Conservation (phyloP, 2,113 vertebrate genomes). For the Chaenocephalus aceratus region DNA sequence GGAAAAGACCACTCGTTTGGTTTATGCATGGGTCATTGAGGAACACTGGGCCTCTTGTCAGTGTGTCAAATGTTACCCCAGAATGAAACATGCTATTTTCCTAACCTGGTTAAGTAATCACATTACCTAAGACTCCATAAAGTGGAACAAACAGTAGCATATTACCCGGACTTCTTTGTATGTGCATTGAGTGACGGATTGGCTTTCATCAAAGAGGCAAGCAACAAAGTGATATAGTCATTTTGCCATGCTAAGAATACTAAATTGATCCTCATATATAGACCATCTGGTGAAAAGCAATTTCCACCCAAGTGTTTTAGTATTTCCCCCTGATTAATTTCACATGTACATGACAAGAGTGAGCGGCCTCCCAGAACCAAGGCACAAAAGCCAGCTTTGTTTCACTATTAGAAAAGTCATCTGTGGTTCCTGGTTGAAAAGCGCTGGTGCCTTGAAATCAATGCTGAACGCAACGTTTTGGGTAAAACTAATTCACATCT, state of each 20-base stretch:
- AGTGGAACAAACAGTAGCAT: constrained; percentile 87
- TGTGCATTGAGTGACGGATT: constrained; percentile 84
- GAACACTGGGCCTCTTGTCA: constrained; percentile 85
- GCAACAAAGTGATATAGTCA: constrained; percentile 77
- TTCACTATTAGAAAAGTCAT: constrained; percentile 73
- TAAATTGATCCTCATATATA: constrained; percentile 86
- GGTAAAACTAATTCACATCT: constrained; percentile 64
- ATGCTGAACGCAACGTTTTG: constrained; percentile 68
- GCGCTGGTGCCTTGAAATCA: constrained; percentile 48
- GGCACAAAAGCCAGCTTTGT: constrained; percentile 87
- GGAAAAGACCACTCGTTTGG: constrained; percentile 68
- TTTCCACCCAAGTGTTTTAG: constrained; percentile 89
- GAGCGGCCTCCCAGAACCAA: constrained; percentile 83
- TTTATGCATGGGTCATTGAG: constrained; percentile 77
- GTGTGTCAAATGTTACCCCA: constrained; percentile 74
- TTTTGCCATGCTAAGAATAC: constrained; percentile 79
- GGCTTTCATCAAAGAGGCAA: constrained; percentile 83
- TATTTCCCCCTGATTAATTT: constrained; percentile 90
- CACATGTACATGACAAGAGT: constrained; percentile 87
- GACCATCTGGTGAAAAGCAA: constrained; percentile 88
- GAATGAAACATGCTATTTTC: constrained; percentile 86
- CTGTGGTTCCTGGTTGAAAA: constrained; percentile 75
- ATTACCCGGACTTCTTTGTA: constrained; percentile 77
- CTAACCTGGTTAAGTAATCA: constrained; percentile 88
- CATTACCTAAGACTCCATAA: constrained; percentile 85